Evolutionary conservation across 2,113 vertebrate genomes (phyloP).

Genomic region (Atlantisia rogersi): DNA sequence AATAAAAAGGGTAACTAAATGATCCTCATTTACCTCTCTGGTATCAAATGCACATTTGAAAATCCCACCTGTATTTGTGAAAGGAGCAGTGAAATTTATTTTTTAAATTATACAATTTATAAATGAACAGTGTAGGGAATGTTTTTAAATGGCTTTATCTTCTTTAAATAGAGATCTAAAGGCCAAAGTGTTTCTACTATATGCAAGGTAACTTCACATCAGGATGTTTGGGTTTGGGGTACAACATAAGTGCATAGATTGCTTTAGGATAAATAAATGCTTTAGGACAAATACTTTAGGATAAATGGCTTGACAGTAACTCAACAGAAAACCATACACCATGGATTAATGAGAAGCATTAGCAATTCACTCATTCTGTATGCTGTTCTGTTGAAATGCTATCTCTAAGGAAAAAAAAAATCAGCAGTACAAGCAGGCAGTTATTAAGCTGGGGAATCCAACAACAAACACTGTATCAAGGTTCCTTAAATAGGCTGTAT

Average conservation of each 20-base stretch:
- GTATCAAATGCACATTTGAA: background rate
- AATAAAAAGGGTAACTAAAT: background rate
- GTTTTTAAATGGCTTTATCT: background rate
- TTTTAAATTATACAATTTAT: background rate
- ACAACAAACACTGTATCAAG: background rate
- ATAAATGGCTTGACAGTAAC: background rate
- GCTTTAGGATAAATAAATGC: background rate
- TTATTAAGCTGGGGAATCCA: background rate
- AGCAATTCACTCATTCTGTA: background rate
- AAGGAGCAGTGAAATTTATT: background rate
- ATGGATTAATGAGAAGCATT: background rate
- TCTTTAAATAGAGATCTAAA: background rate
- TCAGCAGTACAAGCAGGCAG: background rate
- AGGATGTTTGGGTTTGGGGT: background rate
- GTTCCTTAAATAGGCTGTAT: background rate
- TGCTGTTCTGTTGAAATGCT: background rate
- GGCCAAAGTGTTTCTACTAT: background rate
- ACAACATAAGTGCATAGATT: background rate
- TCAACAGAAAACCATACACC: background rate
- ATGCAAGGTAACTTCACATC: background rate
- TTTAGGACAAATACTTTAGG: too few species aligned
- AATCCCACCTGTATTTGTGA: background rate
- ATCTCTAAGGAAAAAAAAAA: background rate
- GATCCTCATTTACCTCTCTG: background rate
- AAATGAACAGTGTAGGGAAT: background rate